Evolutionary conservation across 2,888 invertebrate species (phyloP).

Genomic region (Seira musarum): DNA sequence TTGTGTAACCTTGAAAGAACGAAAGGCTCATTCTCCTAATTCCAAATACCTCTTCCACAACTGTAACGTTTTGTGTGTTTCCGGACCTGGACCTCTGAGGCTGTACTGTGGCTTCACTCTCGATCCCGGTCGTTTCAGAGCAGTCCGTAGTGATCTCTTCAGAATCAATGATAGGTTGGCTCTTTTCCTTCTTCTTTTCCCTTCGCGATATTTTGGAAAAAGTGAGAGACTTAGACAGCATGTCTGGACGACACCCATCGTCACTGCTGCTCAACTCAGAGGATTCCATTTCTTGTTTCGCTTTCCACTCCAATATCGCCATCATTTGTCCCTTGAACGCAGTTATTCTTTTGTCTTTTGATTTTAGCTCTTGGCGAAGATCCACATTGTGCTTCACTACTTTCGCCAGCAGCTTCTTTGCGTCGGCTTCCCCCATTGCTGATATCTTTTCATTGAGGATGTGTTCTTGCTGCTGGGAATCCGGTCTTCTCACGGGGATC

Average conservation of each 20-base stretch:
- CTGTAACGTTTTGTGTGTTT: slow-evolving; percentile 26
- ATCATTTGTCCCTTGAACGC: slow-evolving; percentile 51
- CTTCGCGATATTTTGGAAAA: background rate
- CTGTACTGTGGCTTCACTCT: background rate
- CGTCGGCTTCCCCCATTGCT: slow-evolving; percentile 26
- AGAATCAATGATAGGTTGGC: background rate
- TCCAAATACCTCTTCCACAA: slow-evolving; percentile 39
- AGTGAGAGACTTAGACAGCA: background rate
- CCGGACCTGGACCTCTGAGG: background rate
- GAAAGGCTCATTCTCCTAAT: slow-evolving; percentile 42
- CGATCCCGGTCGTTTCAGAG: background rate
- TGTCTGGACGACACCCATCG: background rate
- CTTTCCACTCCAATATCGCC: slow-evolving; percentile 44
- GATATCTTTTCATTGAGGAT: slow-evolving; percentile 15
- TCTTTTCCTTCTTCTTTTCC: background rate
- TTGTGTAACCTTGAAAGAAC: slow-evolving; percentile 32
- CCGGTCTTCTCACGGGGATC: background rate
- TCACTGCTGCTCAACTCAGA: background rate
- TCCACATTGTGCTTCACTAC: slow-evolving; percentile 36
- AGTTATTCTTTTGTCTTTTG: slow-evolving; percentile 28
- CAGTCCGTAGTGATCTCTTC: background rate
- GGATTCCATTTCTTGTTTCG: background rate
- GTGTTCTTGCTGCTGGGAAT: slow-evolving; percentile 16
- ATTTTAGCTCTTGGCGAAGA: slow-evolving; percentile 38
- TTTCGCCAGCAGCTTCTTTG: slow-evolving; percentile 22